Conservation (phyloP, 2,888 invertebrate species). For the Willowsia nigromaculata region DNA sequence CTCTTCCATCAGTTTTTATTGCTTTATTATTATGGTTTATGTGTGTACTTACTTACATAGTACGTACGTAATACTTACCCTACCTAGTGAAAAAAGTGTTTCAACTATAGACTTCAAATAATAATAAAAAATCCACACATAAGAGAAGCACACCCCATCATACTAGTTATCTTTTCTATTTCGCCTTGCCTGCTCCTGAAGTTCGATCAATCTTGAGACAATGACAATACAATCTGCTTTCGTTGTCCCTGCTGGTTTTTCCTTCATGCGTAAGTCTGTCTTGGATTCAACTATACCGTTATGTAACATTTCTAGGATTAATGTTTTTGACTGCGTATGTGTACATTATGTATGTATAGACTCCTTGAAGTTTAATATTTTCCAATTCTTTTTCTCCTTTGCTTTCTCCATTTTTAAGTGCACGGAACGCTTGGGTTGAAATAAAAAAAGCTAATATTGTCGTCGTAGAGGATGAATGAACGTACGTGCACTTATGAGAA, state of each 20-base stretch:
- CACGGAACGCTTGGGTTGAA: not conserved
- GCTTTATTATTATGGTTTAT: not conserved
- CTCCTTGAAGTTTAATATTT: conserved; percentile 18
- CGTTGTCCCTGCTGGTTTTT: conserved; percentile 16
- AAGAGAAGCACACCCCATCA: conserved; percentile 8
- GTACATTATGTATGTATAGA: not conserved
- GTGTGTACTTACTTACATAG: not conserved
- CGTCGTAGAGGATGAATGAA: not conserved
- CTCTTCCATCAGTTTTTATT: not conserved
- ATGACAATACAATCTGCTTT: conserved; percentile 52
- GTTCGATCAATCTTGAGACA: conserved; percentile 60
- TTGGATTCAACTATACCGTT: not conserved
- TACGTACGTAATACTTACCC: not conserved
- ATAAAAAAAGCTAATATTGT: conserved; percentile 47
- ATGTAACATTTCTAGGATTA: not conserved
- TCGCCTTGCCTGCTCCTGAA: conserved; percentile 33
- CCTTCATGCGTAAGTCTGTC: not conserved
- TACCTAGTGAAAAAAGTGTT: not conserved
- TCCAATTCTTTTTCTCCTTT: not conserved
- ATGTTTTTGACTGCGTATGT: not conserved
- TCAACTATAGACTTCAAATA: not conserved
- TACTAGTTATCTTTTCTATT: conserved; percentile 1
- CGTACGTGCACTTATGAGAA: conserved; percentile 41
- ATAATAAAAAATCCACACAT: not conserved
- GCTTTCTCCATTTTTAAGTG: not conserved